Percentiles rank a stretch among this genome's conserved stretches.
phyloP scores from a whole-genome alignment of 2,113 vertebrate genomes.

The Anthoscopus minutus region DNA sequence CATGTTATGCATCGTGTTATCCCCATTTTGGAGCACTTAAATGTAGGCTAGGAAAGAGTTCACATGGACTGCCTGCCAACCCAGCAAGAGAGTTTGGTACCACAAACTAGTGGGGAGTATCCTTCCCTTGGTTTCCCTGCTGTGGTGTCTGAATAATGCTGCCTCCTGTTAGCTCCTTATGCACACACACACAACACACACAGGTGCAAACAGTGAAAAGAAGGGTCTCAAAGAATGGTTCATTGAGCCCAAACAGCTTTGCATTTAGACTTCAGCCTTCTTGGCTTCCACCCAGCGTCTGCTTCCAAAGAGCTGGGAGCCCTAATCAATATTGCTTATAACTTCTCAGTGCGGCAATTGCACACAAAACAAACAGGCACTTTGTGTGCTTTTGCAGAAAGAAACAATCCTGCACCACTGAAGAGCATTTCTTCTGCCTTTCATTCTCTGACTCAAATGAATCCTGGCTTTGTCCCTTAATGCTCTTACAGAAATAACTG shows the following conservation, averaged over 20 bases:
- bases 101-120: accelerated
- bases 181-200: background rate
- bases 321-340: constrained; percentile 37
- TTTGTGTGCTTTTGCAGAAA: constrained; percentile 5
- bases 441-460: background rate
- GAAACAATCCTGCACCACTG: background rate
- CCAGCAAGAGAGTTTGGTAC: background rate
- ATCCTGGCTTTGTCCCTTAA: constrained; percentile 26
- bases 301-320: constrained; percentile 21
- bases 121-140: background rate
- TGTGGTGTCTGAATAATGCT: background rate
- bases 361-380: background rate
- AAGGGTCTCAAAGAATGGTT: background rate
- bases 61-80: background rate
- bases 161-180: background rate
- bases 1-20: background rate
- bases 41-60: background rate
- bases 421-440: constrained; percentile 22
- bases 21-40: background rate
- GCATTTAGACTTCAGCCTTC: background rate
- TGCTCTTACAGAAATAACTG: background rate
- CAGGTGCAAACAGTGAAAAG: constrained; percentile 31
- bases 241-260: background rate
- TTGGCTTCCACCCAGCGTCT: constrained; percentile 27
- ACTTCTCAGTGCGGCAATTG: constrained; percentile 20